Evolutionary conservation across 2,797 vertebrate species (phyloP).

Genomic region (Nothura maculosa): DNA sequence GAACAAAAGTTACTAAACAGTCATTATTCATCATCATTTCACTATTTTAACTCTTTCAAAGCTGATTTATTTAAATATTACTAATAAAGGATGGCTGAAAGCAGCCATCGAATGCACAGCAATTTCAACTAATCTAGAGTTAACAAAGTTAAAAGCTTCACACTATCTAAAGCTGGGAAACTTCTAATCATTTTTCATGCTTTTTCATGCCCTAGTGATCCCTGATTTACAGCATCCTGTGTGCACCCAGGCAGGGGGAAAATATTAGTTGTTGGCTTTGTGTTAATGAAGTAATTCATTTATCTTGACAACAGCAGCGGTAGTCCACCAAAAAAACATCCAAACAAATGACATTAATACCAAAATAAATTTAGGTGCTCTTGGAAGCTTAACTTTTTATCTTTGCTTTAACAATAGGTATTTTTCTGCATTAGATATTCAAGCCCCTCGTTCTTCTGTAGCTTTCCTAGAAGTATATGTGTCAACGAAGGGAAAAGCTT

Average conservation of each 20-base stretch:
- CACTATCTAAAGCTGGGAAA: not conserved
- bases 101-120: not conserved
- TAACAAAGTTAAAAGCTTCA: slow-evolving; percentile 21
- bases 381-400: not conserved
- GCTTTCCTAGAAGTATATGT: not conserved
- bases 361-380: not conserved
- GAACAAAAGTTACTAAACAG: not conserved
- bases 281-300: not conserved
- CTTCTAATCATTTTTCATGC: not conserved
- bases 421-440: not conserved
- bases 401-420: not conserved
- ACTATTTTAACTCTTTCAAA: slow-evolving; percentile 8
- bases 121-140: slow-evolving; percentile 29
- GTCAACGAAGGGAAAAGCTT: not conserved
- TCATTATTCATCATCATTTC: not conserved
- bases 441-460: not conserved
- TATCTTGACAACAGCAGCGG: not conserved
- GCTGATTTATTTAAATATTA: not conserved
- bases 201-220: not conserved
- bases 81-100: not conserved
- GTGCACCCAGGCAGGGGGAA: not conserved
- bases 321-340: not conserved
- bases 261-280: not conserved
- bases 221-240: not conserved
- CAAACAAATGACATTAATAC: not conserved